A percentile compares a stretch with the other conserved stretches of the same genome.
phyloP scores from a whole-genome alignment of 2,888 invertebrate species.

The Amblyjoppa proteus region DNA sequence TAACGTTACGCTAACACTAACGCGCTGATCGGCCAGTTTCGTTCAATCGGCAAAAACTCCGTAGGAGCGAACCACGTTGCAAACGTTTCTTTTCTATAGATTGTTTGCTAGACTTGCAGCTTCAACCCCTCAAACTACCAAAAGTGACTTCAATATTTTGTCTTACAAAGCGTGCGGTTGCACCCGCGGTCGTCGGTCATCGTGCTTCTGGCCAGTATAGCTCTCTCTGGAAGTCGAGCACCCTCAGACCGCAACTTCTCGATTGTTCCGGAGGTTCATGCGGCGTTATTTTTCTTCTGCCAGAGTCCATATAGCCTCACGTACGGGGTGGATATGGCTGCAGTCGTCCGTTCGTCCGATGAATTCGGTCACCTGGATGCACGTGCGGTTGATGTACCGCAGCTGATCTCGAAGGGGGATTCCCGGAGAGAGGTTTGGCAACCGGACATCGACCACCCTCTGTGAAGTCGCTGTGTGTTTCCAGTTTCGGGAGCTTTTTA shows the following conservation, averaged over 20 bases:
- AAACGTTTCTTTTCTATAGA: background rate
- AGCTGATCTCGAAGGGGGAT: background rate
- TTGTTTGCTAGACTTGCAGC: background rate
- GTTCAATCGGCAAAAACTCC: too few species aligned
- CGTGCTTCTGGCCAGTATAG: background rate
- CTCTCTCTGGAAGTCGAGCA: background rate
- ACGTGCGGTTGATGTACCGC: constrained; percentile 31
- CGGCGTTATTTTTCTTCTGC: constrained; percentile 19
- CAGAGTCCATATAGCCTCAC: background rate
- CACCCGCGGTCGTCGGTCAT: constrained; percentile 64
- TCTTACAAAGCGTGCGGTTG: background rate
- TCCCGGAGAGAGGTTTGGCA: constrained; percentile 20
- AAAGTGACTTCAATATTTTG: background rate
- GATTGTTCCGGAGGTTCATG: constrained; percentile 4
- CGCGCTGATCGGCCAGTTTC: too few species aligned
- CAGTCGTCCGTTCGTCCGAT: constrained; percentile 40
- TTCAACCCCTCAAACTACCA: background rate
- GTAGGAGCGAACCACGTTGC: background rate
- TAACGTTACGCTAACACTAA: too few species aligned
- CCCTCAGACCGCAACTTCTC: constrained; percentile 11
- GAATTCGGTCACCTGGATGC: constrained; percentile 35
- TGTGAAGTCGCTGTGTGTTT: constrained; percentile 35
- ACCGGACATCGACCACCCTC: constrained; percentile 49
- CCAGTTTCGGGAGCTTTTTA: background rate
- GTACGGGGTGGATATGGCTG: constrained; percentile 1